Evolutionary conservation across 2,113 vertebrate species (phyloP), one percentile per base, ranked within the genome.

Genomic region (Aptenodytes forsteri): DNA sequence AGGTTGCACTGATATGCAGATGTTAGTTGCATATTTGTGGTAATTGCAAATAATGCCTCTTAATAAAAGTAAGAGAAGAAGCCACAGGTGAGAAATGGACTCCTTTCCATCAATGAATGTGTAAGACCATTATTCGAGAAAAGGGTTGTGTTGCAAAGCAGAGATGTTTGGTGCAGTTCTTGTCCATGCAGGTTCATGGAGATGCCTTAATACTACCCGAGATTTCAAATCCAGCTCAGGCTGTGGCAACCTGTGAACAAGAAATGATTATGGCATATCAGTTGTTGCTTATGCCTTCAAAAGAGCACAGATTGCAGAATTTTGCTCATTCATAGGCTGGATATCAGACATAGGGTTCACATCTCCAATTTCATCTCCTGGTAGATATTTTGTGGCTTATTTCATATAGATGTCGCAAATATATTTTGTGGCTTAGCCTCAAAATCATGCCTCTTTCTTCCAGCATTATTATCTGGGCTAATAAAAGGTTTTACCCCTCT

Each of bases 201-300:
- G 32, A 7, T 64, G 49, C 32, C 64, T 55, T 36, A 36, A 32
- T 32, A 9, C n/a, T 64, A 49, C 42, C 40, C 23, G 32, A 34
- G 17, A 50, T 50, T 87, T 75, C 46, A 40, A 75, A 69, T 55
- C 32, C 70, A 36, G 16, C 27, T 70, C 69, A 42, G 40, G n/a
- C 10, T 32, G 25, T 42, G 61, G 67, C 20, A 42, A 13, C 22
- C 38, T 19, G 49, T 8, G 49, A 36, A 25, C 21, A 9, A 65
- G 29, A 38, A 54, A 20, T 6, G 3, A 6, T 11, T 7, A 7
- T 5, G 16, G 16, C 1, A 0, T 23, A 11, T n/a, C 8, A 0
- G 16, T 40, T 36, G 40, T 8, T 62, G 55, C 13, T 64, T 64
- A 14, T 30, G 26, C 20, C 32, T 83, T 46, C 3, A 0, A 32